Conservation (phyloP, 2,113 vertebrate species). For the Rutilus rutilus region DNA sequence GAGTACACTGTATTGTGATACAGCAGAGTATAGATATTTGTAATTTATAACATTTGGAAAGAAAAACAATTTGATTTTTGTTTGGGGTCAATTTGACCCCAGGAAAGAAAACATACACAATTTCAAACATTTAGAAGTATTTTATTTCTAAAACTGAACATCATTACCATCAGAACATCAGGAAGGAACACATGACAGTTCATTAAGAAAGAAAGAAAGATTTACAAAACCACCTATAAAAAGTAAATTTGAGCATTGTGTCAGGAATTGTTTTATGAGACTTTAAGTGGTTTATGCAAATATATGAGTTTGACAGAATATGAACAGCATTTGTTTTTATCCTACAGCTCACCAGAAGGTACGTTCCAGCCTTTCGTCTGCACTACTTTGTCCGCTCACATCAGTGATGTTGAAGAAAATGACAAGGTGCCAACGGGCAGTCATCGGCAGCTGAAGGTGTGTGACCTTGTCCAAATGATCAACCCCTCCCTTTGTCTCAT, state of each 20-base stretch:
- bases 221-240: neutral
- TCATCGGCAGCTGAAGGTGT: constrained; percentile 48
- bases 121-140: no score
- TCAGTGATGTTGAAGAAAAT: constrained; percentile 53
- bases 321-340: neutral
- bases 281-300: neutral
- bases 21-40: no score
- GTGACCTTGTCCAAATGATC: constrained; percentile 39
- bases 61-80: no score
- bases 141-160: no score
- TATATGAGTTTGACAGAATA: neutral
- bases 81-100: no score
- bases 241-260: neutral
- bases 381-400: constrained; percentile 1
- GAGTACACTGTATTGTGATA: no score
- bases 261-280: neutral
- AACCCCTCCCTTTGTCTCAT: constrained; percentile 11
- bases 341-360: neutral
- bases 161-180: no score
- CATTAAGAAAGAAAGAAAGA: no score
- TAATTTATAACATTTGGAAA: no score
- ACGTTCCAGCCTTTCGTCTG: neutral
- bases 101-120: no score
- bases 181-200: no score
- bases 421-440: constrained; percentile 41